Conservation (phyloP, 1,140 invertebrate genomes). For the Meloidogyne hapla region DNA sequence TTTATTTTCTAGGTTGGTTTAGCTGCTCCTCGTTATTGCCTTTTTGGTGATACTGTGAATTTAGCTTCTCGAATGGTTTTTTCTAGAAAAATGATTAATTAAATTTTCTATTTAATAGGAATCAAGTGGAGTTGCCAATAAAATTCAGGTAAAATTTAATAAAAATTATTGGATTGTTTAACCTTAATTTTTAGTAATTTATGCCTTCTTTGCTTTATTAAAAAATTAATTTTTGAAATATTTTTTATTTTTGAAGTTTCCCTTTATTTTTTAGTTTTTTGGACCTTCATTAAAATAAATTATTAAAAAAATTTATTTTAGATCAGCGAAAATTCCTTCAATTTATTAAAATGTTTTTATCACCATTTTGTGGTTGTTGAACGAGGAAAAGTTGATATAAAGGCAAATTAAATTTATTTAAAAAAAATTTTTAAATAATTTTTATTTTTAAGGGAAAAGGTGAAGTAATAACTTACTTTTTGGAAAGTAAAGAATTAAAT, state of each 20-base stretch:
- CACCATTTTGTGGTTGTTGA: conserved; percentile 52
- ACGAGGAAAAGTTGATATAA: conserved; percentile 58
- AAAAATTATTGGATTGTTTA: not conserved
- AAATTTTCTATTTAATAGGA: conserved; percentile 5
- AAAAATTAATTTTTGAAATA: too few relatives aligned
- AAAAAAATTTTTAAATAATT: not conserved
- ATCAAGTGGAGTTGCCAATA: conserved; percentile 27
- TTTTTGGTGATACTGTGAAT: conserved; percentile 71
- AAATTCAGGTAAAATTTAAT: not conserved
- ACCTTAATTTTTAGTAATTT: not conserved
- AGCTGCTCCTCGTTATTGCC: conserved; percentile 85
- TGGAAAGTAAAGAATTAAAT: conserved; percentile 57
- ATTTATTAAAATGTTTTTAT: conserved; percentile 58
- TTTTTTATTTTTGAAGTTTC: too few relatives aligned
- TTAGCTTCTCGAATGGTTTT: conserved; percentile 62
- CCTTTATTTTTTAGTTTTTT: not conserved
- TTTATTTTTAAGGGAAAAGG: conserved; percentile 55
- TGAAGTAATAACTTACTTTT: conserved; percentile 54
- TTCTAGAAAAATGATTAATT: not conserved
- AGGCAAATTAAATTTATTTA: conserved; percentile 32
- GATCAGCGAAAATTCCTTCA: conserved; percentile 57
- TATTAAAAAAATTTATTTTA: conserved; percentile 33
- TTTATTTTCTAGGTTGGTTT: conserved; percentile 70
- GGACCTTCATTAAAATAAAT: not conserved
- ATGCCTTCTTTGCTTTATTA: too few relatives aligned